A percentile compares a stretch with the other conserved stretches of the same genome.
Conservation (phyloP, 2,797 vertebrate genomes). For the Argya squamiceps region DNA sequence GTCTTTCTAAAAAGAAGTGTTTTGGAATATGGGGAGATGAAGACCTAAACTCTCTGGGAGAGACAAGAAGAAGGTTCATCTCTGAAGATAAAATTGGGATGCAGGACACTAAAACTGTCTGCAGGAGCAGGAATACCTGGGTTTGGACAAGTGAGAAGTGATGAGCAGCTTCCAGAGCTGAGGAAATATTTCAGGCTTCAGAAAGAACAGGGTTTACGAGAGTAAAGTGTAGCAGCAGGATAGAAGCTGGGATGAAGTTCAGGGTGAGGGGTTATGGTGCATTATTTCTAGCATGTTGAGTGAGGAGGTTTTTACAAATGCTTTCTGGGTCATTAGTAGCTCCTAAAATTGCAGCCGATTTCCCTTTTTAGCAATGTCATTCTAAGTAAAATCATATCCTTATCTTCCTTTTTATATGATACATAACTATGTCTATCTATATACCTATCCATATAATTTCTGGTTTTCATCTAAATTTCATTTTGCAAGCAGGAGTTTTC, state of each 20-base stretch:
- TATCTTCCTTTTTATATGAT: background rate
- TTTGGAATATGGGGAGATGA: background rate
- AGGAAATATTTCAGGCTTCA: background rate
- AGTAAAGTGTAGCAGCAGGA: background rate
- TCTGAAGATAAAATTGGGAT: background rate
- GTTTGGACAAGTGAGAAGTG: background rate
- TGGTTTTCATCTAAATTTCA: background rate
- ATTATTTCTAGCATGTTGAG: background rate
- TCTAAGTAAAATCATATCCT: background rate
- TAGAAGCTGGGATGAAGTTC: background rate
- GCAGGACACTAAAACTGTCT: background rate
- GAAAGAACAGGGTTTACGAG: background rate
- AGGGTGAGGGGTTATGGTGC: accelerated
- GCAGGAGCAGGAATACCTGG: background rate
- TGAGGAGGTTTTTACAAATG: background rate
- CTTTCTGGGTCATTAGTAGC: background rate
- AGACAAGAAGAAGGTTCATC: background rate
- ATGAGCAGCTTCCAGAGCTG: background rate
- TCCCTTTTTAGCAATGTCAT: background rate
- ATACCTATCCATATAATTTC: background rate
- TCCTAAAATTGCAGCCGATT: background rate
- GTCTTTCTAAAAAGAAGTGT: background rate
- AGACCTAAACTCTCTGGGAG: background rate
- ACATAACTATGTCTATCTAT: background rate
- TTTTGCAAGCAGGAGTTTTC: background rate